Evolutionary conservation across 2,797 vertebrate species (phyloP).

Genomic region (Geotrypetes seraphini): DNA sequence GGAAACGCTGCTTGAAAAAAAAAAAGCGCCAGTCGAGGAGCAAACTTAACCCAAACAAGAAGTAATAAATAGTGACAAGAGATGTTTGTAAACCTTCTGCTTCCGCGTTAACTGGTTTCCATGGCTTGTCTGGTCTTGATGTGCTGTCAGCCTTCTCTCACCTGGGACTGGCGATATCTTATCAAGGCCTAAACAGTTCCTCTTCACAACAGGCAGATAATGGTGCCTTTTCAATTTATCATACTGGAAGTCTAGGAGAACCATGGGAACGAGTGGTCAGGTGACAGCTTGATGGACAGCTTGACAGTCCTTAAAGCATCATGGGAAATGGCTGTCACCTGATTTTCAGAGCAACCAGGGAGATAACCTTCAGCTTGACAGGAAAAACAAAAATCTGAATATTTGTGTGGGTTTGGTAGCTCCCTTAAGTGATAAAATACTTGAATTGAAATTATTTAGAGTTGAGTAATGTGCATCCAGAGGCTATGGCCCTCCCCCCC

Average conservation of each 20-base stretch:
- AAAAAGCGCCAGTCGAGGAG: constrained; percentile 28
- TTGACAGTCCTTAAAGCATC: constrained; percentile 92
- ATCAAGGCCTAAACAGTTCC: constrained; percentile 97
- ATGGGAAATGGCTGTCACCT: constrained; percentile 96
- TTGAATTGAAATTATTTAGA: constrained; percentile 40
- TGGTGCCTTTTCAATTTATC: constrained; percentile 78
- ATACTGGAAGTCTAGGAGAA: constrained; percentile 67
- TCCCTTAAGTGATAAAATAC: constrained; percentile 39
- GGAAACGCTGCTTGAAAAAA: constrained; percentile 39
- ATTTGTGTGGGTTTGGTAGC: constrained; percentile 52
- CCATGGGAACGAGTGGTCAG: constrained; percentile 85
- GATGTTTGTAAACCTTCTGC: constrained; percentile 65
- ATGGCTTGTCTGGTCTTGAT: constrained; percentile 79
- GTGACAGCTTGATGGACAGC: constrained; percentile 89
- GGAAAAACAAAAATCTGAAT: constrained; percentile 80
- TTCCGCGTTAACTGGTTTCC: constrained; percentile 58
- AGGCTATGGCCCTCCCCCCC: constrained; percentile 35
- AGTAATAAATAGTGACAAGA: constrained; percentile 63
- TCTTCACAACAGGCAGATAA: constrained; percentile 73
- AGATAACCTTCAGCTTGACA: constrained; percentile 97
- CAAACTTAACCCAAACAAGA: constrained; percentile 44
- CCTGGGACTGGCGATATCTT: constrained; percentile 99
- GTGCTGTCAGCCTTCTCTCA: constrained; percentile 82
- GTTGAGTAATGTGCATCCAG: constrained; percentile 29
- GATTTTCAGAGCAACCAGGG: constrained; percentile 75